Evolutionary conservation across 2,113 vertebrate species (phyloP).

Genomic region (Myrmecophaga tridactyla): DNA sequence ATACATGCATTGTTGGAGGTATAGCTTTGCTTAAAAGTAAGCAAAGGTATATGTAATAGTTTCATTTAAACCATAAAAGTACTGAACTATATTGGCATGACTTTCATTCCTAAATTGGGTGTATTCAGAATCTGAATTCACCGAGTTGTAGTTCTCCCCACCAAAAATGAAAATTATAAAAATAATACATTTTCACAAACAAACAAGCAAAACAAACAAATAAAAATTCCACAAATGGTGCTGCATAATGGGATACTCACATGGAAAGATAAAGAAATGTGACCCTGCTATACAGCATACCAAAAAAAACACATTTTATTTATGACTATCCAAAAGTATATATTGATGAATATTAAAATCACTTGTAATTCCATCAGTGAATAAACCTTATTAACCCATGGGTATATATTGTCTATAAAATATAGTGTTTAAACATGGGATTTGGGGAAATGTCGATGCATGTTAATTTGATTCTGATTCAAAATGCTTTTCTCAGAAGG

Average conservation of each 20-base stretch:
- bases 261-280: too few relatives aligned
- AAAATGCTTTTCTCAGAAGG: neutral
- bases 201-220: too few relatives aligned
- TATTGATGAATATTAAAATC: neutral
- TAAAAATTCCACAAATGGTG: too few relatives aligned
- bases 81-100: neutral
- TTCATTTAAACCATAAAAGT: neutral
- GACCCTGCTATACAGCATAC: too few relatives aligned
- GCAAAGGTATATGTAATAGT: neutral
- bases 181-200: neutral
- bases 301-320: too few relatives aligned
- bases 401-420: neutral
- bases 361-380: neutral
- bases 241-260: too few relatives aligned
- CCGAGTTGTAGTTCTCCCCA: neutral
- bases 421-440: neutral
- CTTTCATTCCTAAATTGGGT: neutral
- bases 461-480: slow-evolving; percentile 9
- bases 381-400: neutral
- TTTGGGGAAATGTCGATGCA: neutral
- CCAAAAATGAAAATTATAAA: neutral
- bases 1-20: neutral
- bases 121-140: neutral
- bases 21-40: neutral
- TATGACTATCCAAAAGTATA: neutral